Conservation (phyloP, 2,888 invertebrate genomes). For the Tortrix viridana region DNA sequence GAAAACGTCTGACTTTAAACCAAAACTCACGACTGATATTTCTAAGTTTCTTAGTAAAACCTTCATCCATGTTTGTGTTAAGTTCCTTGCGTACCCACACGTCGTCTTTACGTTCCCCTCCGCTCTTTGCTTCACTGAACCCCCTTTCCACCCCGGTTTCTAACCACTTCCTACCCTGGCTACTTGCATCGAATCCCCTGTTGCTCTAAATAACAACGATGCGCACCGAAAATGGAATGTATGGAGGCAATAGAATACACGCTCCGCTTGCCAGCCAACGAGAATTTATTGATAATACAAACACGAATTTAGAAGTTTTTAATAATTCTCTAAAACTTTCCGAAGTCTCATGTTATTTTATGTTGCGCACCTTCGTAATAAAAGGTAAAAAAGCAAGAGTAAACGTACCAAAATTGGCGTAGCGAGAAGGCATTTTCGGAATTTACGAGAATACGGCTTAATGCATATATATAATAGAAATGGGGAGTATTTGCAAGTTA, state of each 20-base stretch:
- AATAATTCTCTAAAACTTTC: constrained; percentile 21
- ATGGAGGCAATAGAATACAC: constrained; percentile 53
- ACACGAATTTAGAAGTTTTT: constrained; percentile 21
- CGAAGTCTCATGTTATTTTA: constrained; percentile 44
- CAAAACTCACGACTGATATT: constrained; percentile 29
- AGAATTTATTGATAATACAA: constrained; percentile 23
- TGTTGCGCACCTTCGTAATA: constrained; percentile 41
- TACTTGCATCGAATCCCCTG: constrained; percentile 50
- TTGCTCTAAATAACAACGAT: constrained; percentile 55
- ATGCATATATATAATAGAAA: constrained; percentile 60
- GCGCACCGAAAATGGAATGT: constrained; percentile 52
- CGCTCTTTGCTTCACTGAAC: constrained; percentile 58
- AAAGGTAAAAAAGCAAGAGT: constrained; percentile 35
- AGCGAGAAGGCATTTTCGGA: constrained; percentile 61
- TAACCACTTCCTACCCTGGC: constrained; percentile 52
- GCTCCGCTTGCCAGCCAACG: constrained; percentile 45
- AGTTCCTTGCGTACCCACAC: constrained; percentile 8
- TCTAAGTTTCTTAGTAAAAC: constrained; percentile 27
- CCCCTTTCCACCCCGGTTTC: constrained; percentile 49
- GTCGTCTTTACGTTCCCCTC: constrained; percentile 42
- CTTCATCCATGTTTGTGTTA: constrained; percentile 22
- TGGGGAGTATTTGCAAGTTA: constrained; percentile 55
- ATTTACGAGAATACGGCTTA: constrained; percentile 64
- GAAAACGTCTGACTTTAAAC: constrained; percentile 2
- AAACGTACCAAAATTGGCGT: constrained; percentile 47